Evolutionary conservation across 2,113 vertebrate species (phyloP).

Genomic region (Leuciscus idus): DNA sequence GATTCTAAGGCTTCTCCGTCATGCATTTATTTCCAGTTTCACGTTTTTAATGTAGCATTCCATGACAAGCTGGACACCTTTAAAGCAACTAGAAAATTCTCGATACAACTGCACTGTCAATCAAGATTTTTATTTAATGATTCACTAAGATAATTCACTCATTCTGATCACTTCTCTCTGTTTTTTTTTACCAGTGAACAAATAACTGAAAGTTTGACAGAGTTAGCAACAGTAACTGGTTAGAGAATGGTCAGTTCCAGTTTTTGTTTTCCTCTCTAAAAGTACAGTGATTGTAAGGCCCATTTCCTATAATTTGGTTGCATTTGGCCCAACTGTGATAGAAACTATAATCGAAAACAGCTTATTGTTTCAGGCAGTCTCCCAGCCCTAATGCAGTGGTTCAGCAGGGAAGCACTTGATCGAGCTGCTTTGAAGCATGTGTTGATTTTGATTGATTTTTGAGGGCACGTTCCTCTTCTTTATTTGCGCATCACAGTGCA

Average conservation of each 20-base stretch:
- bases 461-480: neutral
- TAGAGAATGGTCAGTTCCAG: neutral
- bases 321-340: neutral
- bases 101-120: neutral
- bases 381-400: neutral
- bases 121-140: neutral
- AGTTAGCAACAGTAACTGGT: neutral
- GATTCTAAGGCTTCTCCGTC: no score
- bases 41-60: no score
- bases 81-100: neutral
- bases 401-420: constrained; percentile 24
- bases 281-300: neutral
- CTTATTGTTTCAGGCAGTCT: neutral
- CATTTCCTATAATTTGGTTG: neutral
- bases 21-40: no score
- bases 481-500: constrained; percentile 27
- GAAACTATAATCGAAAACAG: neutral
- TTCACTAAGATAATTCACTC: neutral
- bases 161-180: neutral
- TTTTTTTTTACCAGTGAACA: neutral
- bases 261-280: no score
- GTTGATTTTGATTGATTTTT: constrained; percentile 44
- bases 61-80: no score
- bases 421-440: constrained; percentile 31
- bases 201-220: neutral